Base-by-base conservation (phyloP, 2,888 invertebrate genomes). In the Cosmorhoe ocellata region DNA sequence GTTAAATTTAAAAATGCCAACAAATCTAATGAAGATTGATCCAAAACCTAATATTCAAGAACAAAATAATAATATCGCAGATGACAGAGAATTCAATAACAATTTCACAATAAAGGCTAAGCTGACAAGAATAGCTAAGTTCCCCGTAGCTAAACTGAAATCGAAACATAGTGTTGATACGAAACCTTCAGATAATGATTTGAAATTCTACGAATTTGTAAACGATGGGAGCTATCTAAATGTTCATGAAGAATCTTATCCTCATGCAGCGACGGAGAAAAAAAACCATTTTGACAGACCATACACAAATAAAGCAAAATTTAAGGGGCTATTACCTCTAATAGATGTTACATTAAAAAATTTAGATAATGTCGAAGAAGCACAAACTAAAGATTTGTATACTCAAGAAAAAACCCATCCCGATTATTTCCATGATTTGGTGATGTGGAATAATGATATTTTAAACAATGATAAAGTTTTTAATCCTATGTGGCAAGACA, bases 361-460 rank as follows among this genome's bases (percentile, higher is more conserved):
- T 13, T 1, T 36, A 2, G 28, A 36, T 3, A 10, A 24, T 10
- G n/a, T 8, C 6, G 11, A 44, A 26, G 24, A 32, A 9, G 4
- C 7, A 39, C n/a, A 22, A 22, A 7, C 28, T 2, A 26, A n/a
- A 14, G 26, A 31, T n/a, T n/a, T 4, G 0, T 7, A 24, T 18
- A 18, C 18, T 1, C 14, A 11, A 6, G 10, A 38, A 11, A 37
- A 32, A 38, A 32, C 26, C 0, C 53, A 42, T 28, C 62, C 65
- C 1, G 74, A 79, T 31, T 76, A 78, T 48, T 78, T 79, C 11
- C 69, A 69, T 26, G 80, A 81, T 45, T 51, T 80, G 0, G 36
- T 78, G 1, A 63, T 71, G 53, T 79, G 79, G 79, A 66, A 81
- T 54, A 64, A 66, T 14, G 79, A 81, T 58, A 64, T 79, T 33